These are phyloP conservation scores for Arenaria interpres DNA, from an alignment of 2,113 vertebrate genomes.

Conservation along the genomic window DNA sequence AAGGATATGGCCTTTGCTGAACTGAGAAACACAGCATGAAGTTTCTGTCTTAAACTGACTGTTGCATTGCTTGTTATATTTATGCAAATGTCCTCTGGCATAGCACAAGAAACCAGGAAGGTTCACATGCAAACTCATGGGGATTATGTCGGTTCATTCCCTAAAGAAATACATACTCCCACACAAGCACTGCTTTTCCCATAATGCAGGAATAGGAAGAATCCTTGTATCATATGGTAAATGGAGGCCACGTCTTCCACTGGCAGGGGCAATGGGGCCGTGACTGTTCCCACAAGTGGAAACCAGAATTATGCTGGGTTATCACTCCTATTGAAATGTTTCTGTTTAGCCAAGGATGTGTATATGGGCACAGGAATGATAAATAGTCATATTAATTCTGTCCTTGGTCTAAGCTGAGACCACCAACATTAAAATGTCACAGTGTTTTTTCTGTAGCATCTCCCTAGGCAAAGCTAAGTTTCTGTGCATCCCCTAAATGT, in stretches of 20 bases:
- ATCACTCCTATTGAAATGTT: neutral
- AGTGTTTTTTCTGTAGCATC: neutral
- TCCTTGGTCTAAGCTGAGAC: neutral
- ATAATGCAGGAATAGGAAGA: neutral
- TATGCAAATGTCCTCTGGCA: neutral
- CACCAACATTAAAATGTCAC: neutral
- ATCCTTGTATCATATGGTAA: neutral
- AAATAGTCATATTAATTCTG: neutral
- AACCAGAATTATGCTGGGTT: neutral
- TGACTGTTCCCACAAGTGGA: neutral
- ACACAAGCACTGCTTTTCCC: neutral
- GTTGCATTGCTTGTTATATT: neutral
- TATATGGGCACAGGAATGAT: neutral
- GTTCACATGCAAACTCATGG: neutral
- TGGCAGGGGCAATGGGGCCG: neutral
- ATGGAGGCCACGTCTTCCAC: neutral
- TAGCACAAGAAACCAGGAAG: accelerated
- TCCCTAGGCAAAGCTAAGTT: neutral
- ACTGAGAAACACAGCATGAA: neutral
- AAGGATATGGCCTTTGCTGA: neutral
- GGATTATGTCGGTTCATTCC: neutral
- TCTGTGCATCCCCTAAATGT: neutral
- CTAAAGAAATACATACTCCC: neutral
- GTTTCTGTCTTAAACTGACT: neutral
- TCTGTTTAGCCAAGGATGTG: neutral